A percentile compares a stretch with the other conserved stretches of the same genome.
These are phyloP conservation scores for Gonatopus flavifemur DNA, from an alignment of 1,140 invertebrate genomes.

Conservation along the genomic window DNA sequence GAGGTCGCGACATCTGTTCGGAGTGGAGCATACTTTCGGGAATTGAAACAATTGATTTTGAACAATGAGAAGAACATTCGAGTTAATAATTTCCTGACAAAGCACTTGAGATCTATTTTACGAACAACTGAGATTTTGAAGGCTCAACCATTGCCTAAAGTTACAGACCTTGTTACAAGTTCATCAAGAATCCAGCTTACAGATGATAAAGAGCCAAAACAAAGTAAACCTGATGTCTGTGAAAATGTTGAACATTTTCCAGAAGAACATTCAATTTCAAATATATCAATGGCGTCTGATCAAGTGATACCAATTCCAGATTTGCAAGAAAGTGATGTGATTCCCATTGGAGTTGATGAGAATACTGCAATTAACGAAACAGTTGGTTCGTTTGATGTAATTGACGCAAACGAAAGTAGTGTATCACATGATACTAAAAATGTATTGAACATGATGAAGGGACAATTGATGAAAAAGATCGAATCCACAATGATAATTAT, in stretches of 20 bases:
- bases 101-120: conserved; percentile 6
- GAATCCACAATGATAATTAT: not conserved
- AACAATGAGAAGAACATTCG: not conserved
- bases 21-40: conserved; percentile 15
- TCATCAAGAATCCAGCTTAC: not conserved
- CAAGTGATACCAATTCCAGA: not conserved
- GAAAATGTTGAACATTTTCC: not conserved
- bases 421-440: too few relatives aligned
- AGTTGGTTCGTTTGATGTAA: not conserved
- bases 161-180: not conserved
- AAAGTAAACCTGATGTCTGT: not conserved
- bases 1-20: conserved; percentile 6
- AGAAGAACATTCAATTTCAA: not conserved
- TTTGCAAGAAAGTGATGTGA: not conserved
- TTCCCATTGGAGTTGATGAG: not conserved
- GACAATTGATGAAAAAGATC: not conserved
- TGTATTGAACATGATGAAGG: too few relatives aligned
- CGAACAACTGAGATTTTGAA: conserved; percentile 4
- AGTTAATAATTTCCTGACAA: conserved; percentile 14
- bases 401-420: not conserved
- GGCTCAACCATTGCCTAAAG: not conserved
- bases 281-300: not conserved
- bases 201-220: not conserved
- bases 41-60: conserved; percentile 8
- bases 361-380: not conserved